phyloP scores from a whole-genome alignment of 2,113 vertebrate genomes.

The Ophiodon elongatus region DNA sequence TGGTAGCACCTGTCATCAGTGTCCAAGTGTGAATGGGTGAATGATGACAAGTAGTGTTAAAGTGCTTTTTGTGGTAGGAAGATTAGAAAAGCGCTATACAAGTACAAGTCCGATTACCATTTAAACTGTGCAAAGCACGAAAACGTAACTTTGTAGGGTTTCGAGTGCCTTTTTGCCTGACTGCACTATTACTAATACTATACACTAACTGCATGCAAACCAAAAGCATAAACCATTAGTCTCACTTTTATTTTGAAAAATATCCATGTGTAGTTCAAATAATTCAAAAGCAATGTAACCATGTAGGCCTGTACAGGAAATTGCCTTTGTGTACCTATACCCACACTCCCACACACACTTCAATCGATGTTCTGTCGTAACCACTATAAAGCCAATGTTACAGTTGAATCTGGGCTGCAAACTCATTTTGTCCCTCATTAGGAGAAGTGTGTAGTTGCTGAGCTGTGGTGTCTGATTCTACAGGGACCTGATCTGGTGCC shows the following conservation, averaged over 20 bases:
- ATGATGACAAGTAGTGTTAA: too few relatives aligned
- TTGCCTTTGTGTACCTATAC: slow-evolving; percentile 25
- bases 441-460: slow-evolving; percentile 29
- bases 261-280: slow-evolving; percentile 1
- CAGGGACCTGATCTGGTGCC: slow-evolving; percentile 40
- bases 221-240: background rate
- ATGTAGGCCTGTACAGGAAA: slow-evolving; percentile 31
- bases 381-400: slow-evolving; percentile 22
- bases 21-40: too few relatives aligned
- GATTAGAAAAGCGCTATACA: too few relatives aligned
- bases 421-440: slow-evolving; percentile 48
- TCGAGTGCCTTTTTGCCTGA: background rate
- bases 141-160: background rate
- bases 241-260: slow-evolving; percentile 14
- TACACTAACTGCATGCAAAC: background rate
- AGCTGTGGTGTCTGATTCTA: slow-evolving; percentile 15
- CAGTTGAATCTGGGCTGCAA: slow-evolving; percentile 14
- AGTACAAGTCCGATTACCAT: too few relatives aligned
- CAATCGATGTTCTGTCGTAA: slow-evolving; percentile 10
- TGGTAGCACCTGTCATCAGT: too few relatives aligned
- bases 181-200: background rate
- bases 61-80: too few relatives aligned
- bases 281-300: background rate
- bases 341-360: slow-evolving; percentile 22
- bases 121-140: background rate